phyloP scores from a whole-genome alignment of 1,140 invertebrate species.

The Drosophila miranda region DNA sequence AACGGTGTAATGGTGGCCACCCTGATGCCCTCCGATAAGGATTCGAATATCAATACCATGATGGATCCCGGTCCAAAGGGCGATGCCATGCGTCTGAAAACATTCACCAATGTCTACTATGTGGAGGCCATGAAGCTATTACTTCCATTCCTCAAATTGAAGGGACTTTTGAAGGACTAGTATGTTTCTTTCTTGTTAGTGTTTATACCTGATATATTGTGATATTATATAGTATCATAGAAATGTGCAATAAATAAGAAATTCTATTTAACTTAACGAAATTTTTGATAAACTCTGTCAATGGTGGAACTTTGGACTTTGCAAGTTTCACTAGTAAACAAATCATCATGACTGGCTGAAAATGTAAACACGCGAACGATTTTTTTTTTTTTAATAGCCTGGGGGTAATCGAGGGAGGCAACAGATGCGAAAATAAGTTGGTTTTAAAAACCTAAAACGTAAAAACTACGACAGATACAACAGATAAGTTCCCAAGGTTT shows the following conservation, averaged over 20 bases:
- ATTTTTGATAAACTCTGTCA: neutral
- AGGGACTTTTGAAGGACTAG: conserved; percentile 39
- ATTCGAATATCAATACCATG: conserved; percentile 55
- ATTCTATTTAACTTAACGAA: conserved; percentile 1
- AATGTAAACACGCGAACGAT: neutral
- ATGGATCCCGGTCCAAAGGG: conserved; percentile 55
- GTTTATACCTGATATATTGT: conserved; percentile 18
- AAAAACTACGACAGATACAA: no score
- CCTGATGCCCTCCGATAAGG: conserved; percentile 53
- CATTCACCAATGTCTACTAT: conserved; percentile 47
- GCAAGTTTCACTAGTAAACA: neutral
- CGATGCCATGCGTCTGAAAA: conserved; percentile 42
- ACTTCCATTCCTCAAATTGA: conserved; percentile 53
- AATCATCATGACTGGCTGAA: conserved; percentile 36
- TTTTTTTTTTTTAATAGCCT: no score
- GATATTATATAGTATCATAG: conserved; percentile 33
- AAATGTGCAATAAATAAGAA: conserved; percentile 21
- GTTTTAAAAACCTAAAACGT: no score
- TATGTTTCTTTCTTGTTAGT: neutral
- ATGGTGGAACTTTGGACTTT: neutral
- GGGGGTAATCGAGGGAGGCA: neutral
- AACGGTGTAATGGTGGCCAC: conserved; percentile 34
- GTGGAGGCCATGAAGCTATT: conserved; percentile 49
- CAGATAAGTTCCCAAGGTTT: no score
- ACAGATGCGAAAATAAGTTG: neutral